Conservation (phyloP, 2,888 invertebrate species). For the Drosophila koepferae region DNA sequence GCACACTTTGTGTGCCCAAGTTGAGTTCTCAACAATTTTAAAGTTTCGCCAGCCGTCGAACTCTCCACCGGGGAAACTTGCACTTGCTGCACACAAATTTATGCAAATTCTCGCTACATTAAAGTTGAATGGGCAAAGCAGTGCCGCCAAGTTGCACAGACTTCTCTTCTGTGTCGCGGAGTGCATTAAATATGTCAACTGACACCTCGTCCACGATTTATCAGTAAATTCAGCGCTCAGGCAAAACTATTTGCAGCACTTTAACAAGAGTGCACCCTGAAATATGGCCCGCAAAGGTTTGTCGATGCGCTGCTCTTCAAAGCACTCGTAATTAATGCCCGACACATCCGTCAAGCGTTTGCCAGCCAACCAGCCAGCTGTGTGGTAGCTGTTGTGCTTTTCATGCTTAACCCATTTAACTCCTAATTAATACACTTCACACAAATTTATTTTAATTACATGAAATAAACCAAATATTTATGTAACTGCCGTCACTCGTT, state of each 20-base stretch:
- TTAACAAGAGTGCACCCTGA: neutral
- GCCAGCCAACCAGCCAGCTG: conserved; percentile 6
- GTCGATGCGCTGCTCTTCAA: conserved; percentile 27
- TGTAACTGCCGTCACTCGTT: conserved; percentile 57
- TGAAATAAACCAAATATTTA: conserved; percentile 78
- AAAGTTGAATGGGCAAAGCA: conserved; percentile 44
- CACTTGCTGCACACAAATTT: conserved; percentile 38
- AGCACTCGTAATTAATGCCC: conserved; percentile 62
- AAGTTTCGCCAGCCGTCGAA: conserved; percentile 45
- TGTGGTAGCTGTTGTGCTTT: conserved; percentile 32
- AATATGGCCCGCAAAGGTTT: conserved; percentile 14
- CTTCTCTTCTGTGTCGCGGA: conserved; percentile 15
- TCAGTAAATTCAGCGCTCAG: neutral
- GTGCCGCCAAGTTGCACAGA: conserved; percentile 32
- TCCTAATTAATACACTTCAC: conserved; percentile 81
- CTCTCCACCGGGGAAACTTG: conserved; percentile 29
- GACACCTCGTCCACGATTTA: conserved; percentile 7
- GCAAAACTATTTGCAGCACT: neutral
- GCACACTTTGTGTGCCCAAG: conserved; percentile 56
- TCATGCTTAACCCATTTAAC: conserved; percentile 77
- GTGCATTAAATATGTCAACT: conserved; percentile 10
- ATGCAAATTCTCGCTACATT: conserved; percentile 57
- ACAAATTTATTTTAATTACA: conserved; percentile 78
- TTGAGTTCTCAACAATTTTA: conserved; percentile 70
- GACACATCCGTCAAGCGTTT: conserved; percentile 53